phyloP scores from a whole-genome alignment of 1,140 invertebrate species.

The Hypsibius dujardini region DNA sequence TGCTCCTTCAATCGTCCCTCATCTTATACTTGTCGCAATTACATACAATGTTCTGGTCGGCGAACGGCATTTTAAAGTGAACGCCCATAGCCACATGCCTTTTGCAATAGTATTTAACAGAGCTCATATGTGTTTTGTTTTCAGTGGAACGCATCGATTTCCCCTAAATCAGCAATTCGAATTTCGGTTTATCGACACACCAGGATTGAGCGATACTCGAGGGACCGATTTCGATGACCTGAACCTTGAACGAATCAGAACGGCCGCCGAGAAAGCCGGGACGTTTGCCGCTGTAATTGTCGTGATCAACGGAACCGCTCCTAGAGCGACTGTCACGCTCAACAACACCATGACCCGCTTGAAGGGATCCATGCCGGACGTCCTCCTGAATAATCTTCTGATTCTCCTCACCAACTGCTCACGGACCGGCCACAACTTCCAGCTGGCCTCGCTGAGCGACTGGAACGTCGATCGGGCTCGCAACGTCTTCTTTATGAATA shows the following conservation, averaged over 20 bases:
- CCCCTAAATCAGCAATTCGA: not conserved
- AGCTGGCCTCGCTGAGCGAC: not conserved
- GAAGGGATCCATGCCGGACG: not conserved
- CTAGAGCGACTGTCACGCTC: not conserved
- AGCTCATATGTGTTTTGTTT: not conserved
- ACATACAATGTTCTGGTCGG: not conserved
- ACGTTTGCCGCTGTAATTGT: not conserved
- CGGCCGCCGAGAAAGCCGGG: not conserved
- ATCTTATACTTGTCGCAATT: not conserved
- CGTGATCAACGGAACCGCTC: not conserved
- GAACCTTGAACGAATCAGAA: conserved; percentile 27
- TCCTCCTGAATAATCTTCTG: not conserved
- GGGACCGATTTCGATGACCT: conserved; percentile 26
- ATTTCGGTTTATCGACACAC: conserved; percentile 27
- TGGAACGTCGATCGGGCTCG: not conserved
- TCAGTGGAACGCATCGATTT: not conserved
- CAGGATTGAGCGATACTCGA: conserved; percentile 28
- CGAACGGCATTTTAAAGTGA: not conserved
- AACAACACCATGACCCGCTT: not conserved
- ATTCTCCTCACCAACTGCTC: not conserved
- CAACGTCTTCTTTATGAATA: not conserved
- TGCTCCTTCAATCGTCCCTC: not conserved
- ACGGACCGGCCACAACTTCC: not conserved
- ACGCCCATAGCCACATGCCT: not conserved
- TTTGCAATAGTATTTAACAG: not conserved